Conservation (phyloP, 1,140 invertebrate species). For the Apis dorsata region DNA sequence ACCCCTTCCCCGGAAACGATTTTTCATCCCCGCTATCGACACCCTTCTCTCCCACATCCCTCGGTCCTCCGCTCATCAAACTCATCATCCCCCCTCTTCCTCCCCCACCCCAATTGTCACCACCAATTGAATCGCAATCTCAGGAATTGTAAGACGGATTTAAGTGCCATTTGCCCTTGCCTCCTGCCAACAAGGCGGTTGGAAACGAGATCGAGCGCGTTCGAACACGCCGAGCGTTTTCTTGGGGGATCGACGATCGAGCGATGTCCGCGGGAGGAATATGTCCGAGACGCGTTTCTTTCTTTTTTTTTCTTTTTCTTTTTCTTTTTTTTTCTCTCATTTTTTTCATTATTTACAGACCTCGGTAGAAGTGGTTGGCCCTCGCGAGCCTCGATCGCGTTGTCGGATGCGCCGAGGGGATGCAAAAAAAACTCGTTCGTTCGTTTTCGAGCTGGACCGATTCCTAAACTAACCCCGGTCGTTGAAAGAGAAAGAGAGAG, state of each 20-base stretch:
- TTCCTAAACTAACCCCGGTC: not conserved
- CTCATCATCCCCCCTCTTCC: slow-evolving; percentile 19
- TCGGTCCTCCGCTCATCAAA: not conserved
- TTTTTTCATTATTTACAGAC: slow-evolving; percentile 40
- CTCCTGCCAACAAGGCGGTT: slow-evolving; percentile 27
- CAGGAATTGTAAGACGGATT: slow-evolving; percentile 67
- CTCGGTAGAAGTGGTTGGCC: not conserved
- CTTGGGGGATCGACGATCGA: slow-evolving; percentile 32
- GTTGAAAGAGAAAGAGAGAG: not conserved
- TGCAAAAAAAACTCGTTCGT: not conserved
- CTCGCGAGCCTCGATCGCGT: slow-evolving; percentile 13
- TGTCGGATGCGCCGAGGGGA: slow-evolving; percentile 10
- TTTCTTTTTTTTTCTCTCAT: not conserved
- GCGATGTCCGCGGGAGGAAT: slow-evolving; percentile 35
- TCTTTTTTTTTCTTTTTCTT: not conserved
- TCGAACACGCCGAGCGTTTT: not conserved
- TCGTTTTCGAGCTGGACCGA: not conserved
- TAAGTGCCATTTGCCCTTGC: slow-evolving; percentile 63
- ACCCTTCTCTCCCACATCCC: not conserved
- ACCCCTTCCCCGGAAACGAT: slow-evolving; percentile 16
- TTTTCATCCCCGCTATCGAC: slow-evolving; percentile 18
- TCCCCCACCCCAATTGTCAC: slow-evolving; percentile 23
- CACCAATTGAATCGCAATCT: slow-evolving; percentile 58
- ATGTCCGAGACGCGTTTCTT: slow-evolving; percentile 10
- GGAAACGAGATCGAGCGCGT: slow-evolving; percentile 44